A percentile compares a stretch with the other conserved stretches of the same genome.
Evolutionary conservation across 2,888 invertebrate species (phyloP).

Genomic region (Noctua comes): DNA sequence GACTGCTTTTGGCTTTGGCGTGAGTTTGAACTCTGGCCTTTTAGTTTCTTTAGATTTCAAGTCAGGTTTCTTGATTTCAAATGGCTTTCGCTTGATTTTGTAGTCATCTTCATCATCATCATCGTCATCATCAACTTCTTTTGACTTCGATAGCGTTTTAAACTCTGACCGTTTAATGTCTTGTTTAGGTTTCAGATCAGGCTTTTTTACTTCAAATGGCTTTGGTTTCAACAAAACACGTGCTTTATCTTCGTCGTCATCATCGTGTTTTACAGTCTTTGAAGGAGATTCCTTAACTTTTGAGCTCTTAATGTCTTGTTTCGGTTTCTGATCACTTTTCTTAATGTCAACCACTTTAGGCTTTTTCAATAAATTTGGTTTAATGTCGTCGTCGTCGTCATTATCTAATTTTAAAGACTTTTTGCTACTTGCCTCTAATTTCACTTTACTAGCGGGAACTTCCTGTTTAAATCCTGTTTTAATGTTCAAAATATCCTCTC

Average conservation of each 20-base stretch:
- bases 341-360: conserved; percentile 35
- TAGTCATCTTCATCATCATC: conserved; percentile 71
- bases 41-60: conserved; percentile 34
- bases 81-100: conserved; percentile 48
- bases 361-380: conserved; percentile 44
- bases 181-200: conserved; percentile 48
- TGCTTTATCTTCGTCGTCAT: conserved; percentile 60
- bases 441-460: conserved; percentile 60
- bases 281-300: conserved; percentile 42
- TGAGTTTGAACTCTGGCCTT: conserved; percentile 33
- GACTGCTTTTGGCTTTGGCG: conserved; percentile 37
- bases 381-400: conserved; percentile 58
- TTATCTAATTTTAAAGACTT: conserved; percentile 53
- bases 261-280: conserved; percentile 36
- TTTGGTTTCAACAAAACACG: conserved; percentile 60
- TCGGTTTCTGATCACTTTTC: conserved; percentile 49
- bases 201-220: conserved; percentile 55
- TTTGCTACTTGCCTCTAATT: conserved; percentile 59
- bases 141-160: conserved; percentile 47
- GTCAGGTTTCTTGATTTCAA: conserved; percentile 52
- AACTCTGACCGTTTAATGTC: conserved; percentile 43
- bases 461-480: conserved; percentile 70
- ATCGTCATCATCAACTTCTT: conserved; percentile 58
- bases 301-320: conserved; percentile 42
- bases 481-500: conserved; percentile 63